These are phyloP conservation scores for Drosophila tani DNA, from an alignment of 1,140 invertebrate genomes.

Conservation along the genomic window DNA sequence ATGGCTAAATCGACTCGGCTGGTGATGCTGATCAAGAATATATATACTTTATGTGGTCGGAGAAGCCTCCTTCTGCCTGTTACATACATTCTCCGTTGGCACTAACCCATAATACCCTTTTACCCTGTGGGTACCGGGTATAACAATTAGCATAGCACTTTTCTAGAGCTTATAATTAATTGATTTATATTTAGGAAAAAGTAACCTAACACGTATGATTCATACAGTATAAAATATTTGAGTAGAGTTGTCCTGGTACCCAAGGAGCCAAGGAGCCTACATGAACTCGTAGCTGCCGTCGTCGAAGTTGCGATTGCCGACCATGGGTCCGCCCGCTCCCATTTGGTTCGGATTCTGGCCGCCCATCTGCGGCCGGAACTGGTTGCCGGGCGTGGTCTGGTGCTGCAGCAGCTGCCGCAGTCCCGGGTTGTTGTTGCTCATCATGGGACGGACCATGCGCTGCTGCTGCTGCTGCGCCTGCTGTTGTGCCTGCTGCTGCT, in stretches of 20 bases:
- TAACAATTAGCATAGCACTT: neutral
- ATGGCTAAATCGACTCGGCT: no score
- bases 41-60: no score
- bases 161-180: neutral
- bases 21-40: no score
- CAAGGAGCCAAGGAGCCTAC: conserved; percentile 47
- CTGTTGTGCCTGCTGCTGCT: conserved; percentile 79
- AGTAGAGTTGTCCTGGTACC: conserved; percentile 7
- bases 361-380: conserved; percentile 82
- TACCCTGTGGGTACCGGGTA: no score
- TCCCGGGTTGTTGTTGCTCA: conserved; percentile 88
- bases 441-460: conserved; percentile 88
- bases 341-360: conserved; percentile 78
- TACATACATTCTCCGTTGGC: no score
- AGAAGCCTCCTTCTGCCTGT: no score
- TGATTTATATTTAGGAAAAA: conserved; percentile 2
- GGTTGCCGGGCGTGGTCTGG: conserved; percentile 85
- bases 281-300: conserved; percentile 81
- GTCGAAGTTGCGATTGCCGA: conserved; percentile 80
- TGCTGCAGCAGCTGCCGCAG: conserved; percentile 89
- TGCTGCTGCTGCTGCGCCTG: conserved; percentile 81
- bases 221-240: conserved; percentile 17
- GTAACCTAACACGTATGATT: neutral
- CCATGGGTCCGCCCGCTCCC: conserved; percentile 77
- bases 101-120: no score